These are phyloP conservation scores for Hypselothyrea guttata DNA, from an alignment of 2,888 invertebrate genomes.

Conservation along the genomic window DNA sequence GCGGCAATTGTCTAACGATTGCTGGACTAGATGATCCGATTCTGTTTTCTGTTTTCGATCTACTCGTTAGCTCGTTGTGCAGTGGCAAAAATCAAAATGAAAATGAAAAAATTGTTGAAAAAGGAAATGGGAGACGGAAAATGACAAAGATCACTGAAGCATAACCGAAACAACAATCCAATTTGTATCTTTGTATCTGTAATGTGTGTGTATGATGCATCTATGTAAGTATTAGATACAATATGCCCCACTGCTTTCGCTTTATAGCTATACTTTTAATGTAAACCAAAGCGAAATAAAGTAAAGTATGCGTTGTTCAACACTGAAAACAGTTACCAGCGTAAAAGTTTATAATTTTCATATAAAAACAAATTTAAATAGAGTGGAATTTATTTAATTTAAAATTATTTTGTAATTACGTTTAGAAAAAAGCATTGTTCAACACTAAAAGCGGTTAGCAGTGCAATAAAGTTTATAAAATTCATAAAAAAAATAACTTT, in stretches of 20 bases:
- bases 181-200: slow-evolving; percentile 60
- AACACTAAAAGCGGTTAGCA: too few relatives aligned
- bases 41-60: slow-evolving; percentile 29
- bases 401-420: too few relatives aligned
- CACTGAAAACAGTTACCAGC: too few relatives aligned
- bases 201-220: slow-evolving; percentile 8
- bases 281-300: slow-evolving; percentile 17
- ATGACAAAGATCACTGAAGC: slow-evolving; percentile 79
- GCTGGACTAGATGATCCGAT: slow-evolving; percentile 27
- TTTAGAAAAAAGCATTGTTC: too few relatives aligned
- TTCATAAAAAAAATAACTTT: too few relatives aligned
- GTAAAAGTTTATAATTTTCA: too few relatives aligned
- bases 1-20: slow-evolving; percentile 39
- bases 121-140: slow-evolving; percentile 73
- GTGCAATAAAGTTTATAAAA: too few relatives aligned
- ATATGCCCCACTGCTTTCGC: slow-evolving; percentile 31
- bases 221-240: not conserved
- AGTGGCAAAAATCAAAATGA: slow-evolving; percentile 31
- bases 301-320: slow-evolving; percentile 9
- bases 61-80: slow-evolving; percentile 18
- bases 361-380: too few relatives aligned
- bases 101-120: slow-evolving; percentile 27
- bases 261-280: slow-evolving; percentile 14
- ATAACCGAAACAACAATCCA: slow-evolving; percentile 64
- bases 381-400: too few relatives aligned